Evolutionary conservation across 1,140 invertebrate species (phyloP).

Genomic region (Drosophila sulfurigaster): DNA sequence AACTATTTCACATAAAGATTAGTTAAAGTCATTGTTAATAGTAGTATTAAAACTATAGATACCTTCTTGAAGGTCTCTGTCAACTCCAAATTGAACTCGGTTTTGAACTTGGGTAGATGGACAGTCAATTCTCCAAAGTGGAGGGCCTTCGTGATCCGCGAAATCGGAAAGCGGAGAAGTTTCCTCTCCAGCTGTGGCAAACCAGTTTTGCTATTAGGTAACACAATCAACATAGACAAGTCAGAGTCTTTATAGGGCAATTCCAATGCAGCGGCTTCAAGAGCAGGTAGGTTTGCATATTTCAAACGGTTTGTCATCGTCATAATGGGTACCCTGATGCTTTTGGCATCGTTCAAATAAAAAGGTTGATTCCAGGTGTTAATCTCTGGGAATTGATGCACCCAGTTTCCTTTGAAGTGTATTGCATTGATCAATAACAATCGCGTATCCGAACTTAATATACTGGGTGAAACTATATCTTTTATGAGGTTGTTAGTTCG

Average conservation of each 20-base stretch:
- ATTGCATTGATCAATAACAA: constrained; percentile 89
- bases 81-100: constrained; percentile 86
- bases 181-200: constrained; percentile 85
- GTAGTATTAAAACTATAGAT: no score
- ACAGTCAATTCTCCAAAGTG: constrained; percentile 84
- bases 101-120: constrained; percentile 88
- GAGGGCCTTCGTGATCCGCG: constrained; percentile 71
- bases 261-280: constrained; percentile 71
- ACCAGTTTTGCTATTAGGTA: constrained; percentile 86
- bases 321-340: constrained; percentile 86
- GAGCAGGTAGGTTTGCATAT: constrained; percentile 57
- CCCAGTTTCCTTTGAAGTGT: constrained; percentile 86
- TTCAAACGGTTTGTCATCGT: constrained; percentile 76
- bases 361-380: constrained; percentile 60
- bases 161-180: constrained; percentile 80
- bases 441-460: constrained; percentile 64
- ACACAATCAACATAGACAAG: constrained; percentile 87
- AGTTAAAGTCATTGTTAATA: neutral
- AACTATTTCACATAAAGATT: constrained; percentile 58
- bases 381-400: constrained; percentile 59
- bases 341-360: constrained; percentile 54
- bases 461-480: constrained; percentile 74
- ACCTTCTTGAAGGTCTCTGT: constrained; percentile 84
- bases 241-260: constrained; percentile 85
- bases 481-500: no score